A percentile compares a stretch with the other conserved stretches of the same genome.
Evolutionary conservation across 2,888 invertebrate species (phyloP).

Genomic region (Drosophila seclusa): DNA sequence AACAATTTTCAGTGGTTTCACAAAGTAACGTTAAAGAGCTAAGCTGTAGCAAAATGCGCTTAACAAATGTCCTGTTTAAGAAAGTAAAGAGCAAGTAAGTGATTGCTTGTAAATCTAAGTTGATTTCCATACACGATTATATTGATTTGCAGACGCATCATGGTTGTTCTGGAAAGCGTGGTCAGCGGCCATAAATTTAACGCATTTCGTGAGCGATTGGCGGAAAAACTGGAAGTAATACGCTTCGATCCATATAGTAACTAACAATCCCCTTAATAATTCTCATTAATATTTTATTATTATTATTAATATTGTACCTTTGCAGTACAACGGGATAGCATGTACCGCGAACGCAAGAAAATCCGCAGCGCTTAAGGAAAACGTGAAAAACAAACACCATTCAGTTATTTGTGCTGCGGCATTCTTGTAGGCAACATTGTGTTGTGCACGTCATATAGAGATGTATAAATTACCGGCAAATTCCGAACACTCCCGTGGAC

Average conservation of each 20-base stretch:
- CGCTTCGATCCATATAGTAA: conserved; percentile 92
- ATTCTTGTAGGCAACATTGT: no score
- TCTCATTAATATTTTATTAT: background rate
- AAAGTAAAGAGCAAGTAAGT: conserved; percentile 92
- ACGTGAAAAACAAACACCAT: conserved; percentile 1
- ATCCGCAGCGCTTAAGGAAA: conserved; percentile 87
- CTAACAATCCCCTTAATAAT: conserved; percentile 74
- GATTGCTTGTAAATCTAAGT: background rate
- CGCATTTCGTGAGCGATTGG: conserved; percentile 89
- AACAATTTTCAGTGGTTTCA: conserved; percentile 42
- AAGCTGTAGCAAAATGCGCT: conserved; percentile 84
- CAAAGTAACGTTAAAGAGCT: background rate
- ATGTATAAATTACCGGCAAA: no score
- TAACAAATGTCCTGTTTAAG: conserved; percentile 90
- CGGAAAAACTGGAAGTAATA: conserved; percentile 91
- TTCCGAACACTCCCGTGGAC: no score
- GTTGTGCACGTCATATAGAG: no score
- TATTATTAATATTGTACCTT: conserved; percentile 64
- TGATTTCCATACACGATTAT: background rate
- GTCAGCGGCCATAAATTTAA: conserved; percentile 91
- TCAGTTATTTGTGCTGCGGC: background rate
- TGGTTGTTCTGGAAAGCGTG: conserved; percentile 92
- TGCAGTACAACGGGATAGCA: conserved; percentile 89
- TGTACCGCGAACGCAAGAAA: conserved; percentile 91
- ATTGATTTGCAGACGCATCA: conserved; percentile 86